phyloP scores from a whole-genome alignment of 2,113 vertebrate species.

The Dendropsophus ebraccatus region DNA sequence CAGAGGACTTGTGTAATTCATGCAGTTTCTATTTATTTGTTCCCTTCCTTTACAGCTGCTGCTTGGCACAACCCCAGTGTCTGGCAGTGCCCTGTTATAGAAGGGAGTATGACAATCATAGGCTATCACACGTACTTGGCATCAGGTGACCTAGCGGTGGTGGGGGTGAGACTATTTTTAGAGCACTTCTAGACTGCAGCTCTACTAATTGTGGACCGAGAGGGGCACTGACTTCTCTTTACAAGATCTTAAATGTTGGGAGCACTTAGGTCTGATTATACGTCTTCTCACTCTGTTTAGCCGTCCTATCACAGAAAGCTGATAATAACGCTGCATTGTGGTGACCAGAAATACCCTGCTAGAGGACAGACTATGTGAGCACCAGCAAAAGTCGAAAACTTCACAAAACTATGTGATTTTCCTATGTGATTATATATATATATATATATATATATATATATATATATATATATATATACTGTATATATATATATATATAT shows the following conservation, averaged over 20 bases:
- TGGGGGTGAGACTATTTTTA: slow-evolving; percentile 31
- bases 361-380: not conserved
- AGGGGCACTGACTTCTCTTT: not conserved
- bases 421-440: no score
- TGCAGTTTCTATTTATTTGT: not conserved
- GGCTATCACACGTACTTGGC: slow-evolving; percentile 61
- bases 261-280: slow-evolving; percentile 10
- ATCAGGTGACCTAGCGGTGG: slow-evolving; percentile 49
- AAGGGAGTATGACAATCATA: slow-evolving; percentile 62
- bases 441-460: no score
- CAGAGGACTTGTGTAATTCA: not conserved
- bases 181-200: slow-evolving; percentile 1
- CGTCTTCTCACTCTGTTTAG: not conserved
- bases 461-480: no score
- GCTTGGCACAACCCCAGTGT: slow-evolving; percentile 26
- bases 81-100: slow-evolving; percentile 37
- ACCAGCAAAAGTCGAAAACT: not conserved
- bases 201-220: not conserved
- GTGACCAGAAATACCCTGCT: not conserved
- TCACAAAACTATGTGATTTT: not conserved
- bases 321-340: not conserved
- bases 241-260: slow-evolving; percentile 3
- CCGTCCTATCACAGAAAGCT: not conserved
- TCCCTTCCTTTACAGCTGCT: not conserved
- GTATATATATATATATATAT: no score